Conservation (phyloP, 1,140 invertebrate species). For the Arion vulgaris region DNA sequence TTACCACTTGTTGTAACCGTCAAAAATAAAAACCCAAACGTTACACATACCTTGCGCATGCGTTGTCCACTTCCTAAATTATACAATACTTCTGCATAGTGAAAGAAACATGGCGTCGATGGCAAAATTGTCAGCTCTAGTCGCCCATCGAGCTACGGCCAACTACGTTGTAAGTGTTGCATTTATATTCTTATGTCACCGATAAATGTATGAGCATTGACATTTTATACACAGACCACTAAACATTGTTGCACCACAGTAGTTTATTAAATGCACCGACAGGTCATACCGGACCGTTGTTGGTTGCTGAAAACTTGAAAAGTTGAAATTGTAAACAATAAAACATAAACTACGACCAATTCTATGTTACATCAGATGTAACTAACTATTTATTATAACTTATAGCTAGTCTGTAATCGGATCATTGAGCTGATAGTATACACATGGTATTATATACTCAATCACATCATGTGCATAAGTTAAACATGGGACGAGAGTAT, state of each 20-base stretch:
- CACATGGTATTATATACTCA: too few relatives aligned
- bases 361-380: too few relatives aligned
- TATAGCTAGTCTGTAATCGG: too few relatives aligned
- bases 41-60: too few relatives aligned
- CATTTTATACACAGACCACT: not conserved
- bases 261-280: too few relatives aligned
- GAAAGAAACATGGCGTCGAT: slow-evolving; percentile 41
- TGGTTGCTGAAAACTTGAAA: not conserved
- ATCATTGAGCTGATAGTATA: too few relatives aligned
- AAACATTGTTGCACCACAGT: slow-evolving; percentile 9
- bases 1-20: too few relatives aligned
- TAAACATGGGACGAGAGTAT: not conserved
- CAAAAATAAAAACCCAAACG: too few relatives aligned
- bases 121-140: slow-evolving; percentile 35
- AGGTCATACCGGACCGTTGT: not conserved
- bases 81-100: too few relatives aligned
- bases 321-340: not conserved
- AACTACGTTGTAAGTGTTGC: slow-evolving; percentile 37
- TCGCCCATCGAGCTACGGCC: slow-evolving; percentile 36
- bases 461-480: not conserved
- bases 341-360: not conserved
- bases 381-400: too few relatives aligned
- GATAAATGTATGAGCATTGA: not conserved
- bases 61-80: too few relatives aligned
- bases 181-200: not conserved